A percentile compares a stretch with the other conserved stretches of the same genome.
These are phyloP conservation scores for Agriopis aurantiaria DNA, from an alignment of 2,888 invertebrate genomes.

Conservation along the genomic window DNA sequence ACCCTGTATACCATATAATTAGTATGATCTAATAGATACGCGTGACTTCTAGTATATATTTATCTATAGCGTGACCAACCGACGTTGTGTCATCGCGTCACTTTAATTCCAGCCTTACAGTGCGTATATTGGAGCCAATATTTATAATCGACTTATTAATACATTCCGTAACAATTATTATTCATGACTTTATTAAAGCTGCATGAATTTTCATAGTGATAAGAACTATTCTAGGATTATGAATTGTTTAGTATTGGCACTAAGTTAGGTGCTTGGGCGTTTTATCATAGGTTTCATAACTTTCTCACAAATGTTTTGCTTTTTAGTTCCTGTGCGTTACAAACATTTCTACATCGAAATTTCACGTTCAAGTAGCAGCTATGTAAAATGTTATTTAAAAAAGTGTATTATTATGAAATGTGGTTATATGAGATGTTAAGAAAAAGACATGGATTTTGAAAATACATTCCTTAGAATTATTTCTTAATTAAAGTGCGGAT, in stretches of 20 bases:
- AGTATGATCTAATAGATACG: too few species aligned
- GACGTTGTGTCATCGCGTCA: too few species aligned
- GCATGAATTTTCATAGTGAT: too few species aligned
- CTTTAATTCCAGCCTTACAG: too few species aligned
- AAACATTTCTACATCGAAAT: not conserved
- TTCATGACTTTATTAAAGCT: too few species aligned
- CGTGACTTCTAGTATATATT: too few species aligned
- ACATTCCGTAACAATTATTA: too few species aligned
- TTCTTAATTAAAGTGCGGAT: not conserved
- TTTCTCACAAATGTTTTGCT: not conserved
- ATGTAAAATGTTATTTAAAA: not conserved
- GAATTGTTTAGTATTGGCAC: not conserved
- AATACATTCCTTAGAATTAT: constrained; percentile 6
- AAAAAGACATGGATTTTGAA: not conserved
- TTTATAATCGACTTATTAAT: too few species aligned
- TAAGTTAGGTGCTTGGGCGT: not conserved
- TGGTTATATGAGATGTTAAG: not conserved
- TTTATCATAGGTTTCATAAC: not conserved
- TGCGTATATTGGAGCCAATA: too few species aligned
- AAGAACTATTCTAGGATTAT: not conserved
- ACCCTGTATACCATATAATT: too few species aligned
- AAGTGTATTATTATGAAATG: not conserved
- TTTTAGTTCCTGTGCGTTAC: not conserved
- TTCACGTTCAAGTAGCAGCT: not conserved
- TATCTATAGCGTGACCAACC: too few species aligned